Evolutionary conservation across 2,888 invertebrate genomes (phyloP).

Genomic region (Lamellibrachia satsuma): DNA sequence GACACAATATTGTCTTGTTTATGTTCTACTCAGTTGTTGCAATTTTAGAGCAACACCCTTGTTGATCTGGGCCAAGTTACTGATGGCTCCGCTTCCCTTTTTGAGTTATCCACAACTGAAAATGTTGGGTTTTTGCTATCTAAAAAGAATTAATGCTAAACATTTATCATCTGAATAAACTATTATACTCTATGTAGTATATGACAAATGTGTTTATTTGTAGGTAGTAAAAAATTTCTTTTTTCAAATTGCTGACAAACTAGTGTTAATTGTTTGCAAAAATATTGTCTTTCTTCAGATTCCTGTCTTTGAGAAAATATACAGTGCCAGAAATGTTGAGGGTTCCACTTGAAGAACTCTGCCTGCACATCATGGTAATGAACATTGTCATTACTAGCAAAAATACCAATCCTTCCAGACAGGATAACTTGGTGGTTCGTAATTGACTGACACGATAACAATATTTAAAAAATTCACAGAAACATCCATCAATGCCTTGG

Average conservation of each 20-base stretch:
- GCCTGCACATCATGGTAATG: conserved; percentile 61
- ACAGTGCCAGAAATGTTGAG: conserved; percentile 60
- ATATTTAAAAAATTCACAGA: too few species aligned
- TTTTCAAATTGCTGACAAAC: too few species aligned
- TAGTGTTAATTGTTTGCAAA: neutral
- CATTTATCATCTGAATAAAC: too few species aligned
- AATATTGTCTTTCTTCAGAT: conserved; percentile 39
- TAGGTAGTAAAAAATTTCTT: neutral
- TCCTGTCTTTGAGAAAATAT: conserved; percentile 49
- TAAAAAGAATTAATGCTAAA: neutral
- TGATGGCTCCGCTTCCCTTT: neutral
- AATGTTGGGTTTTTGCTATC: neutral
- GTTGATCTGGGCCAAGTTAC: too few species aligned
- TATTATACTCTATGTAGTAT: neutral
- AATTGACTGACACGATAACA: too few species aligned
- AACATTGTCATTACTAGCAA: neutral
- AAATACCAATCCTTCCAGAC: neutral
- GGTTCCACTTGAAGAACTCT: conserved; percentile 62
- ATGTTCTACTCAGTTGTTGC: too few species aligned
- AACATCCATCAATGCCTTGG: too few species aligned
- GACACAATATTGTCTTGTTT: neutral
- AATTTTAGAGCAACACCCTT: too few species aligned
- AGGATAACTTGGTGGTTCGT: too few species aligned
- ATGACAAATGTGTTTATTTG: neutral
- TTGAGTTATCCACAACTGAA: neutral